Evolutionary conservation across 1,140 invertebrate species (phyloP).

Genomic region (Pseudachorutes palmiensis): DNA sequence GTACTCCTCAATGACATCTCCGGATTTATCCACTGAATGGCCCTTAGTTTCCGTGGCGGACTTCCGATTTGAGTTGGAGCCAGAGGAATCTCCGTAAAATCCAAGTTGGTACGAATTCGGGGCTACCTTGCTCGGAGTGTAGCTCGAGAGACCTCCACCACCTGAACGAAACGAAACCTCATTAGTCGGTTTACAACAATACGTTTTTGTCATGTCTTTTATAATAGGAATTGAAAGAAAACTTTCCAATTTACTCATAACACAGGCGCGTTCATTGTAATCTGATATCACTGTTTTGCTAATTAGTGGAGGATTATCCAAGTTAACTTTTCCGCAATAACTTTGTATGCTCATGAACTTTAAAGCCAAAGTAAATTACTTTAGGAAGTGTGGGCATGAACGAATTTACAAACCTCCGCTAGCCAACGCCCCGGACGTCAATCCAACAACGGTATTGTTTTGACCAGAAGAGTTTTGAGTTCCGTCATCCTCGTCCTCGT

Average conservation of each 20-base stretch:
- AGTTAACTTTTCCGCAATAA: no score
- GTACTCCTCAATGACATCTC: slow-evolving; percentile 34
- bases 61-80: slow-evolving; percentile 14
- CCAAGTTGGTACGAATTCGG: slow-evolving; percentile 32
- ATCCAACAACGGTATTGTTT: slow-evolving; percentile 15
- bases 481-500: slow-evolving; percentile 16
- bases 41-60: background rate
- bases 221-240: no score
- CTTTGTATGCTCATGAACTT: no score
- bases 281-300: no score
- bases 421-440: no score
- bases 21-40: slow-evolving; percentile 14
- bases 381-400: no score
- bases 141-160: slow-evolving; percentile 29
- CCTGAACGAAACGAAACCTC: slow-evolving; percentile 2
- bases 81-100: slow-evolving; percentile 20
- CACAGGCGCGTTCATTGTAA: no score
- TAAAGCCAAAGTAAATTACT: no score
- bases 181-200: no score
- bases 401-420: slow-evolving; percentile 26
- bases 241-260: no score
- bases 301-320: no score
- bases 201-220: no score
- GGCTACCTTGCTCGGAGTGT: slow-evolving; percentile 31
- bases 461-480: slow-evolving; percentile 10